These are phyloP conservation scores for Toxotes lorentzi DNA, from an alignment of 2,797 vertebrate genomes.

Conservation along the genomic window DNA sequence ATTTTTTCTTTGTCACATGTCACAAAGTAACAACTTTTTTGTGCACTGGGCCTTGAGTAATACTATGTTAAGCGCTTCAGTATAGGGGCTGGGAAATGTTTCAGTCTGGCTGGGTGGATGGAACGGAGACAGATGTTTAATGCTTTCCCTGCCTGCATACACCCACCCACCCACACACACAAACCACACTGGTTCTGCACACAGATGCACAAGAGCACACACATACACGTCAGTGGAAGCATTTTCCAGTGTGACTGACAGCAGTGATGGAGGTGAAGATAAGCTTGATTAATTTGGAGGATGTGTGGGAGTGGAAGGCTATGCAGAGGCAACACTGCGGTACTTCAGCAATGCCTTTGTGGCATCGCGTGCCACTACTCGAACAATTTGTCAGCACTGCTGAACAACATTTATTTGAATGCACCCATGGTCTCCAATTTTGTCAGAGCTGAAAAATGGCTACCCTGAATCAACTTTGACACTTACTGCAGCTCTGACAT, in stretches of 20 bases:
- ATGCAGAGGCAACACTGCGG: constrained; percentile 54
- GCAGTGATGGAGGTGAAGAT: constrained; percentile 72
- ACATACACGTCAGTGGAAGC: constrained; percentile 34
- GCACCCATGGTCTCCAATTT: constrained; percentile 60
- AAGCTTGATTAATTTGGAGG: constrained; percentile 79
- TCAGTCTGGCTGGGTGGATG: constrained; percentile 42
- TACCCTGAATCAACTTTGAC: constrained; percentile 61
- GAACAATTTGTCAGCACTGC: constrained; percentile 70
- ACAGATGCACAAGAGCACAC: constrained; percentile 45
- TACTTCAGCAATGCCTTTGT: constrained; percentile 64
- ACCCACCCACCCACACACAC: constrained; percentile 12
- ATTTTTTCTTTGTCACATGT: constrained; percentile 18
- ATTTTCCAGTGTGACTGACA: constrained; percentile 71
- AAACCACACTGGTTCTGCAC: constrained; percentile 11
- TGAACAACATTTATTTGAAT: constrained; percentile 68
- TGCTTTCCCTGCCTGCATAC: constrained; percentile 41
- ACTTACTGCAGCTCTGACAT: constrained; percentile 32
- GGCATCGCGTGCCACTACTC: constrained; percentile 57
- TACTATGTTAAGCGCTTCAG: constrained; percentile 39
- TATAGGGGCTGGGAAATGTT: constrained; percentile 32
- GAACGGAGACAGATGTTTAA: constrained; percentile 81
- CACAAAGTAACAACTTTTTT: constrained; percentile 9
- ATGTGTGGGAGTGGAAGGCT: constrained; percentile 63
- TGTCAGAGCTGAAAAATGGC: constrained; percentile 69
- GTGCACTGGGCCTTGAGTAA: constrained; percentile 14